Evolutionary conservation across 2,888 invertebrate genomes (phyloP).

Genomic region (Heliothis peltigera): DNA sequence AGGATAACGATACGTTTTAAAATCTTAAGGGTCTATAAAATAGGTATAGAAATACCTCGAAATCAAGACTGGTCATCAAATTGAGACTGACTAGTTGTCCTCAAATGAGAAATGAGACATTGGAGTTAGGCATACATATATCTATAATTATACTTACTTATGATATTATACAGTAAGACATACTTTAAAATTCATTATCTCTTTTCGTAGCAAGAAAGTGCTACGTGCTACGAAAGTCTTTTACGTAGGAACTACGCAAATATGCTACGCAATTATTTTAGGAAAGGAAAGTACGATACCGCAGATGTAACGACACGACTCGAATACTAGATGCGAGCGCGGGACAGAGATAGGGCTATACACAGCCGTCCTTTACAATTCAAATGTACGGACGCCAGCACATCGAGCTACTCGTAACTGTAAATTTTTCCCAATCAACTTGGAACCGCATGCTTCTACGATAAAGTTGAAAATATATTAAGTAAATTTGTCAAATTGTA

Average conservation of each 20-base stretch:
- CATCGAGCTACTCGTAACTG: no score
- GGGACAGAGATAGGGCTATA: no score
- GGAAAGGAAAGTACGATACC: background rate
- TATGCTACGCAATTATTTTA: background rate
- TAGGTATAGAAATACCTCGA: conserved; percentile 31
- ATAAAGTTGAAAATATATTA: no score
- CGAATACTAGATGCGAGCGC: background rate
- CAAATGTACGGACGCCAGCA: no score
- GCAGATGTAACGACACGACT: background rate
- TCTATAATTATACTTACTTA: background rate
- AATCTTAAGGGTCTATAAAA: conserved; percentile 4
- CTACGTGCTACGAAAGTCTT: background rate
- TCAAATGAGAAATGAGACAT: conserved; percentile 43
- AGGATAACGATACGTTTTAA: no score
- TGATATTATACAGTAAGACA: background rate
- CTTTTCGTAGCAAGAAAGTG: conserved; percentile 1
- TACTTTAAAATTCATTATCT: background rate
- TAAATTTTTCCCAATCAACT: no score
- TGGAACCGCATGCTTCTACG: no score
- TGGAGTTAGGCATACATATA: no score
- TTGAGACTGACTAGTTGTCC: conserved; percentile 43
- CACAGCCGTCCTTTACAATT: no score
- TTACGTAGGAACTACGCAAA: background rate
- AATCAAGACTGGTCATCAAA: conserved; percentile 37
- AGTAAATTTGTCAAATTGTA: no score